Evolutionary conservation across 1,140 invertebrate species (phyloP).

Genomic region (Coptotermes formosanus): DNA sequence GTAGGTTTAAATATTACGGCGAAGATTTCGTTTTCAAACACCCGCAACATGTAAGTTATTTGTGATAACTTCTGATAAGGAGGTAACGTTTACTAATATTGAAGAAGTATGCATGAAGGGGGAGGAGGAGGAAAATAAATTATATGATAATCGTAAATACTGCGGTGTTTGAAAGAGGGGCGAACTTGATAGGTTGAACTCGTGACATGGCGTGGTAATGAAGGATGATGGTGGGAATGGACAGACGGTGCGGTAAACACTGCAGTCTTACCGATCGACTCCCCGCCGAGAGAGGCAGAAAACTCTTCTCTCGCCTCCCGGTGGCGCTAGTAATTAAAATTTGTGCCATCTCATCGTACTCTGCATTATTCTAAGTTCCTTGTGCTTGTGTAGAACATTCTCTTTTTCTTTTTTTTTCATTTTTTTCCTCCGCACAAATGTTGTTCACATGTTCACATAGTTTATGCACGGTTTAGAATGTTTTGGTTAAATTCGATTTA

Average conservation of each 20-base stretch:
- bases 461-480: slow-evolving; percentile 12
- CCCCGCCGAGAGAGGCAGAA: slow-evolving; percentile 1
- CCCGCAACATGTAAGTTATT: too few relatives aligned
- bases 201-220: not conserved
- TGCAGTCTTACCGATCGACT: not conserved
- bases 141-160: not conserved
- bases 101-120: not conserved
- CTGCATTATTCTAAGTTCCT: slow-evolving; percentile 1
- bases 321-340: slow-evolving; percentile 36
- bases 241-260: not conserved
- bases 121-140: not conserved
- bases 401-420: not conserved
- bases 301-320: slow-evolving; percentile 26
- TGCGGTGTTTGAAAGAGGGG: not conserved
- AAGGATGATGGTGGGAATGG: not conserved
- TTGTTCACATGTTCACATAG: slow-evolving; percentile 8
- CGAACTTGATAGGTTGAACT: too few relatives aligned
- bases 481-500: slow-evolving; percentile 19
- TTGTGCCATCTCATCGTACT: slow-evolving; percentile 34
- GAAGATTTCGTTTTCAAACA: too few relatives aligned
- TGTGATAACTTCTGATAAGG: too few relatives aligned
- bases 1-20: too few relatives aligned
- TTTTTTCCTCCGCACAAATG: not conserved
- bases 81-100: not conserved
- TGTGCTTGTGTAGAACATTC: not conserved